Conservation (phyloP, 2,797 vertebrate genomes). For the Sebastiscus tertius region DNA sequence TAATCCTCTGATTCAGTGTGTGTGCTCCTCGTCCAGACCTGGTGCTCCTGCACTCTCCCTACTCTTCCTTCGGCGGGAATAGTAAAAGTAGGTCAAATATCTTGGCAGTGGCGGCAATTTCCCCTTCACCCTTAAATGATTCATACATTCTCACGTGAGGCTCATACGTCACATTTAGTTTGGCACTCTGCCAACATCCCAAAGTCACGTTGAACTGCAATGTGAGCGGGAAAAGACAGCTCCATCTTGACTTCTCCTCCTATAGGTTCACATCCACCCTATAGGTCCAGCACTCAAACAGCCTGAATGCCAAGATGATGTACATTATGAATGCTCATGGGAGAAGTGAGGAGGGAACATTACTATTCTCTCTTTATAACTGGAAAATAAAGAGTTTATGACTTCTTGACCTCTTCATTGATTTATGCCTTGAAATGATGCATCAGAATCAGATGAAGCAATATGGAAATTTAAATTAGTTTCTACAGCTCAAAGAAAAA, state of each 20-base stretch:
- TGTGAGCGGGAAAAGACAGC: constrained; percentile 61
- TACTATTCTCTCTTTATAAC: background rate
- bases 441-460: background rate
- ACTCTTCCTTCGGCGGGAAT: background rate
- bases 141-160: constrained; percentile 75
- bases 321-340: no score
- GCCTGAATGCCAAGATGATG: background rate
- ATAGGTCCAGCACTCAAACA: background rate
- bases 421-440: background rate
- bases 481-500: background rate
- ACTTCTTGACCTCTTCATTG: background rate
- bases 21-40: background rate
- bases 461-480: background rate
- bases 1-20: background rate
- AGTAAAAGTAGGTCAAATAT: constrained; percentile 79
- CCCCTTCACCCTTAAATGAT: constrained; percentile 66
- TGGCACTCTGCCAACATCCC: constrained; percentile 53
- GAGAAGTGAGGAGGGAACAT: background rate
- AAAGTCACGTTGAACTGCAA: constrained; percentile 82
- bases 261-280: background rate
- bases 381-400: background rate
- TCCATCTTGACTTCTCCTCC: background rate
- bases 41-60: background rate
- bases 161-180: constrained; percentile 65
- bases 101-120: constrained; percentile 68